A percentile compares a stretch with the other conserved stretches of the same genome.
Conservation (phyloP, 2,797 vertebrate species). For the Smutsia temminckii region DNA sequence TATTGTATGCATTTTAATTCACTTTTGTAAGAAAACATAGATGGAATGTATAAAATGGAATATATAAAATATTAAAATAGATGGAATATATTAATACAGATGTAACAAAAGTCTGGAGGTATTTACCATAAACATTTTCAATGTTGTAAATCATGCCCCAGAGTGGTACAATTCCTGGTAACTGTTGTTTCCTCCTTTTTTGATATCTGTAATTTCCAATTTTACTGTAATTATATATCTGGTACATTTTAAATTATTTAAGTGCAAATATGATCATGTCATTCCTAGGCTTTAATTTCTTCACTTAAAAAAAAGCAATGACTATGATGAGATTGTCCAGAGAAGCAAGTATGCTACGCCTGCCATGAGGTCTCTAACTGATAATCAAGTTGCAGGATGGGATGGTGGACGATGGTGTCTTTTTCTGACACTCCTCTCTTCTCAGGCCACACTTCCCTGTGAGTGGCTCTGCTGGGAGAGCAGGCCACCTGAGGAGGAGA, state of each 20-base stretch:
- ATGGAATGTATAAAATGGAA: background rate
- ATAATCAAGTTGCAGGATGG: background rate
- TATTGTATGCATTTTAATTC: background rate
- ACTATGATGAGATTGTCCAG: background rate
- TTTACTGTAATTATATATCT: background rate
- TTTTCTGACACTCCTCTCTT: background rate
- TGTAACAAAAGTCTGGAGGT: background rate
- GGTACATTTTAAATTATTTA: background rate
- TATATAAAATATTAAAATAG: background rate
- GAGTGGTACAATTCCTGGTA: background rate
- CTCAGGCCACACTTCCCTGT: background rate
- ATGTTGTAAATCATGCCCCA: background rate
- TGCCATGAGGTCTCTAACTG: background rate
- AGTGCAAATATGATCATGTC: background rate
- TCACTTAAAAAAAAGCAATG: background rate
- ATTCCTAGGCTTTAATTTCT: conserved; percentile 8
- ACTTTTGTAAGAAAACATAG: background rate
- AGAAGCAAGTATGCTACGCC: background rate
- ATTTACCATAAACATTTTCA: background rate
- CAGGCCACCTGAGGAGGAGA: background rate
- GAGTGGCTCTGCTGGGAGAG: background rate
- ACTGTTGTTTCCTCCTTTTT: background rate
- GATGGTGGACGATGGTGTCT: background rate
- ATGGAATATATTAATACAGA: background rate
- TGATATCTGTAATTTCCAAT: background rate